Evolutionary conservation across 2,888 invertebrate genomes (phyloP).

Genomic region (Isoperla grammatica): DNA sequence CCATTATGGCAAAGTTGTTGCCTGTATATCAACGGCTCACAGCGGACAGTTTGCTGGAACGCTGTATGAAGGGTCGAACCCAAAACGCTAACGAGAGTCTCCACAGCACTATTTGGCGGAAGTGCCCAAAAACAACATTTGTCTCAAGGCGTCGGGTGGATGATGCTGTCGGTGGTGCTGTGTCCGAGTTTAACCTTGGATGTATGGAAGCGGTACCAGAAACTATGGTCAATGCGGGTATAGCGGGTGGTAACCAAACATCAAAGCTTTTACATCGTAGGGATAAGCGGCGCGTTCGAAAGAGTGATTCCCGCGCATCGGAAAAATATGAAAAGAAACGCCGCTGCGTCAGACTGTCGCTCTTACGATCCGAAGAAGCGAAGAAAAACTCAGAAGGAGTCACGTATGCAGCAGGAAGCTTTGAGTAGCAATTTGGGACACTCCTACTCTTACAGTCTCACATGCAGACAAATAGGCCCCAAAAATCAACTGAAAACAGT

Average conservation of each 20-base stretch:
- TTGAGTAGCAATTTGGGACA: too few species aligned
- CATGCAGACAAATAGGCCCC: too few species aligned
- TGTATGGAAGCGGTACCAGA: neutral
- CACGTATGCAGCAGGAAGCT: neutral
- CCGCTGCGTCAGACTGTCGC: neutral
- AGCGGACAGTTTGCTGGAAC: constrained; percentile 7
- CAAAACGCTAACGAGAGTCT: constrained; percentile 26
- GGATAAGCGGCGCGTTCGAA: neutral
- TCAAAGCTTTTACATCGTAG: neutral
- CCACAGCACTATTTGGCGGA: constrained; percentile 24
- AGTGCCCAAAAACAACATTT: constrained; percentile 15
- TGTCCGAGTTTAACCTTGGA: neutral
- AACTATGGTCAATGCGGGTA: neutral
- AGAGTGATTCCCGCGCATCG: neutral
- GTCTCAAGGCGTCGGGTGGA: neutral
- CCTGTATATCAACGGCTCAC: constrained; percentile 24
- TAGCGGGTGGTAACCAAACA: neutral
- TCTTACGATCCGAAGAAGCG: neutral
- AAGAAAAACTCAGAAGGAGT: neutral
- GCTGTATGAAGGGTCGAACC: constrained; percentile 18
- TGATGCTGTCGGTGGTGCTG: neutral
- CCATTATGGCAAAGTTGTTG: constrained; percentile 16
- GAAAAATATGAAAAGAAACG: neutral
- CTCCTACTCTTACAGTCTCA: too few species aligned
- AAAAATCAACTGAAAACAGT: too few species aligned